Evolutionary conservation across 2,888 invertebrate genomes (phyloP), one percentile per base, ranked within the genome.

Genomic region (Zhuqinia jingwanae): DNA sequence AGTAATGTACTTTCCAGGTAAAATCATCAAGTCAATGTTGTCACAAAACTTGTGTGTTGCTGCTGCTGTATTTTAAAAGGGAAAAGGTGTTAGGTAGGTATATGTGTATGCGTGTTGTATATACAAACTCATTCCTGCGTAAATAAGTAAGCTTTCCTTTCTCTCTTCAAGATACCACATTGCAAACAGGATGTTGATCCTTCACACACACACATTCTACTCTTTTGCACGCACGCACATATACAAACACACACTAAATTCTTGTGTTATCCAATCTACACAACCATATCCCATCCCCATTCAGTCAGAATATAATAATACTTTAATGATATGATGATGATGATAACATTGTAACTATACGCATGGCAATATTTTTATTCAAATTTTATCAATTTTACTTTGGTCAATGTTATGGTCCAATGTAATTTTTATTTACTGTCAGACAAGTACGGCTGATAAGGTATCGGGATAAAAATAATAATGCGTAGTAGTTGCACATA

Each of bases 1-100:
- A 75, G 56, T 75, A 36, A 56, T 56, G 56, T 30, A 56, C 30
- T 75, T 75, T 75, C 53, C 75, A 75, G 75, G 75, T 75, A 75
- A 53, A 36, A 30, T 1, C 10, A 27, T 56, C 53, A 75, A 53
- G 36, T 56, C 20, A 20, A 0, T 15, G 75, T 75, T 75, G 75
- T 56, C 75, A 75, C 20, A 56, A 56, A 75, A 75, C 75, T 75
- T 53, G 50, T 2, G 13, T 13, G 13, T 50, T 50, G 13, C n/a
- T n/a, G n/a, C n/a, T n/a, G n/a, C n/a, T n/a, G n/a, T n/a, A n/a
- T n/a, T n/a, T n/a, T n/a, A n/a, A n/a, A n/a, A n/a, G n/a, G n/a
- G n/a, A n/a, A n/a, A n/a, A n/a, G n/a, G n/a, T n/a, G n/a, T n/a
- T n/a, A n/a, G n/a, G n/a, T n/a, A n/a, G n/a, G n/a, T n/a, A n/a